Conservation (phyloP, 2,113 vertebrate species). For the Sinocyclocheilus anshuiensis region DNA sequence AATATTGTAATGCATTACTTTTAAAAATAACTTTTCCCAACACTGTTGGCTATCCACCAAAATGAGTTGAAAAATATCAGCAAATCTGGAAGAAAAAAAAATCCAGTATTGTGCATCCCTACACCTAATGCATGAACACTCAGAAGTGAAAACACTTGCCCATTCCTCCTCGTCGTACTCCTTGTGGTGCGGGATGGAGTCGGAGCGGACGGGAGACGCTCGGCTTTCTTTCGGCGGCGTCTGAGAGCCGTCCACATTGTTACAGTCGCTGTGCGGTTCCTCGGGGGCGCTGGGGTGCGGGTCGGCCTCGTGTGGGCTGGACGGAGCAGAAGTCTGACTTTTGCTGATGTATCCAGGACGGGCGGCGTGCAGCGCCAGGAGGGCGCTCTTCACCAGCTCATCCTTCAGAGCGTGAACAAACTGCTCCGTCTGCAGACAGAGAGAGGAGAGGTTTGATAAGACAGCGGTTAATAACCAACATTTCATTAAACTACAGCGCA, state of each 20-base stretch:
- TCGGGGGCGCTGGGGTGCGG: slow-evolving; percentile 1
- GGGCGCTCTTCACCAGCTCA: slow-evolving; percentile 91
- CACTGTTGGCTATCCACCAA: too few species aligned
- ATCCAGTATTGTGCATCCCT: too few species aligned
- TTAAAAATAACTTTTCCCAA: too few species aligned
- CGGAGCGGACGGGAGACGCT: slow-evolving; percentile 60
- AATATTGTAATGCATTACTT: too few species aligned
- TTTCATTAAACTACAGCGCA: too few species aligned
- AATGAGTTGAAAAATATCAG: too few species aligned
- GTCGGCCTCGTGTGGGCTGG: not conserved
- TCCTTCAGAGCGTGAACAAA: slow-evolving; percentile 96
- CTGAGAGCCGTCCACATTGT: slow-evolving; percentile 64
- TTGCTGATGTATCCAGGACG: slow-evolving; percentile 85
- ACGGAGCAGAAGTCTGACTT: slow-evolving; percentile 61
- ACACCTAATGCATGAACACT: too few species aligned
- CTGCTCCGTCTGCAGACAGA: slow-evolving; percentile 83
- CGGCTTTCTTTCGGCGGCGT: slow-evolving; percentile 66
- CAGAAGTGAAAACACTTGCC: slow-evolving; percentile 75
- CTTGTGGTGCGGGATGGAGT: slow-evolving; percentile 88
- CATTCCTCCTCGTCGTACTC: slow-evolving; percentile 98
- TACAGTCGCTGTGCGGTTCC: slow-evolving; percentile 61
- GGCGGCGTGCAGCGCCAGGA: slow-evolving; percentile 90
- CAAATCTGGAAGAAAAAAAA: too few species aligned
- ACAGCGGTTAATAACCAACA: too few species aligned
- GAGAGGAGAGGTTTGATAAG: not conserved